Percentiles rank a stretch among this genome's conserved stretches.
Evolutionary conservation across 2,797 vertebrate genomes (phyloP).

Genomic region (Coregonus ussuriensis): DNA sequence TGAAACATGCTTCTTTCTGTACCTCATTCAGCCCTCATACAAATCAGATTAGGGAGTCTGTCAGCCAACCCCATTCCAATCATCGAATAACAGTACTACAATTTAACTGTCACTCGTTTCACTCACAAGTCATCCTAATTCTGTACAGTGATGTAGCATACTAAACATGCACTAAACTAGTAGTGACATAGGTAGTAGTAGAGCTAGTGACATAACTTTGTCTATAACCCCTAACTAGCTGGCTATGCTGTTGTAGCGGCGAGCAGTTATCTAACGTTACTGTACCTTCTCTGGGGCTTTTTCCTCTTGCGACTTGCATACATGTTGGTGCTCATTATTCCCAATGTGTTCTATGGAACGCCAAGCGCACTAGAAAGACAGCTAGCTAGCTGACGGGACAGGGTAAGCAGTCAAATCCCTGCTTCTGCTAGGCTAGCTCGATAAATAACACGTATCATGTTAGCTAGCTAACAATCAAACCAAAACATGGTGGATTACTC

Average conservation of each 20-base stretch:
- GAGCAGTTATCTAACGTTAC: not conserved
- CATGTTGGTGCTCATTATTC: constrained; percentile 63
- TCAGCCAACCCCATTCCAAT: not conserved
- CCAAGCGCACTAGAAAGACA: not conserved
- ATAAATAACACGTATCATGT: not conserved
- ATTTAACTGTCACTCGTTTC: not conserved
- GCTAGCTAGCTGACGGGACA: not conserved
- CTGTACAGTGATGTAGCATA: not conserved
- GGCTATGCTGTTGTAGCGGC: not conserved
- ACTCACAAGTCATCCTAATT: not conserved
- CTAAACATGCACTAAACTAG: not conserved
- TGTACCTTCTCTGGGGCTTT: constrained; percentile 82
- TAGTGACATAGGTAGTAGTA: not conserved
- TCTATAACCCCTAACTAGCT: not conserved
- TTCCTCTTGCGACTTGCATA: constrained; percentile 84
- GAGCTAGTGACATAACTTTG: too few relatives aligned
- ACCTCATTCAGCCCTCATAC: not conserved
- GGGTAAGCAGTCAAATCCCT: not conserved
- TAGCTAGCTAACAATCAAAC: not conserved
- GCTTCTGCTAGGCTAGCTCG: too few relatives aligned
- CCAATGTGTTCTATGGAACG: not conserved
- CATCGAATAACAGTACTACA: not conserved
- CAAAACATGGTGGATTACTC: not conserved
- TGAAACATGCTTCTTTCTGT: not conserved
- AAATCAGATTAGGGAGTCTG: not conserved